Evolutionary conservation across 2,888 invertebrate species (phyloP), one percentile per base, ranked within the genome.

Genomic region (Parnassius orleans): DNA sequence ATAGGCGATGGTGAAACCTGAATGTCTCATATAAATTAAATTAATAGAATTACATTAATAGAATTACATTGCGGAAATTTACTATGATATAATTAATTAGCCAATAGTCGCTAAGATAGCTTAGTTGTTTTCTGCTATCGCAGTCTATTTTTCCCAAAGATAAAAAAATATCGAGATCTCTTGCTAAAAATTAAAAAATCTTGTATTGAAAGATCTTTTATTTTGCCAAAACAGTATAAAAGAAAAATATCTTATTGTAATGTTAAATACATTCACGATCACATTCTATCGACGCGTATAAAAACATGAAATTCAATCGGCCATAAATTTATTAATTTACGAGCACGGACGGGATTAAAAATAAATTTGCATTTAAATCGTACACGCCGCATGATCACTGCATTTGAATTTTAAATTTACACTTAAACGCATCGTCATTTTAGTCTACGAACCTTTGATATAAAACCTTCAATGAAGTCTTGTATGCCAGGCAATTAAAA

Each of bases 251-350:
- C 51, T 15, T 46, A 51, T 52, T 56, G 11, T 56, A 56, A 53
- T 47, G 47, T 33, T 33, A n/a, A 61, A 57, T 57, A 53, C 61
- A 48, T 52, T 61, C 53, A 46, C 59, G 43, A 7, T 54, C 24
- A 48, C 62, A 50, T 57, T 62, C 57, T 46, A 61, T 61, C 52
- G 57, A 47, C 53, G 53, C 47, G 43, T 48, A 58, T 54, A 57
- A 57, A 62, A 43, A 51, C 50, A 44, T 44, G 54, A 53, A 54
- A 48, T 59, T 63, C 54, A 63, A 66, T 66, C 59, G 65, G 41
- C 59, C 58, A 64, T 67, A 67, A 67, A 67, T 61, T 61, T 61
- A 65, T 60, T 61, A 61, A 57, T 65, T 67, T 67, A 67, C 55
- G 63, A 63, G 48, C 57, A 53, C 41, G 50, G 11, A 10, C 41